Percentiles rank a stretch among this genome's conserved stretches.
Evolutionary conservation across 2,888 invertebrate genomes (phyloP).

Genomic region (Harpagoxenus sublaevis): DNA sequence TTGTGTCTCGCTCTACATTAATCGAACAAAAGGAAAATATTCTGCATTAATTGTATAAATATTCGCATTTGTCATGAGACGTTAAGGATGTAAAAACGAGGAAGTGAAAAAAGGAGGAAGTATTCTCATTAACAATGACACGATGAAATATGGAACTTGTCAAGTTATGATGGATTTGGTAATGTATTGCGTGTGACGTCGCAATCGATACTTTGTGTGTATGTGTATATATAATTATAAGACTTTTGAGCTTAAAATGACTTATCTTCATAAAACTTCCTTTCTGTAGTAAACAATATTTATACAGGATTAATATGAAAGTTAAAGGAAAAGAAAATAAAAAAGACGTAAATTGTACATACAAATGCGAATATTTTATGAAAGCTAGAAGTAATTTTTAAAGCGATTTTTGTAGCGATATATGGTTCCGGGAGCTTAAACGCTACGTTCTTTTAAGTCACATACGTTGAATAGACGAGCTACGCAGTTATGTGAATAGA

Average conservation of each 20-base stretch:
- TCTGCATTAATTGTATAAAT: neutral
- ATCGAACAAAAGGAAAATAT: slow-evolving; percentile 3
- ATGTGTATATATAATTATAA: neutral
- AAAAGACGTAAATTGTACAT: neutral
- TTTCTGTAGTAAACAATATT: neutral
- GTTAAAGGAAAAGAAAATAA: neutral
- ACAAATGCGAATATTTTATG: neutral
- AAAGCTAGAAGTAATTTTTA: neutral
- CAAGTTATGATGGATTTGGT: slow-evolving; percentile 35
- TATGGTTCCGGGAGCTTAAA: slow-evolving; percentile 5
- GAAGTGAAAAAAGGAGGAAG: neutral
- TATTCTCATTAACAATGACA: slow-evolving; percentile 34
- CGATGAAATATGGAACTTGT: slow-evolving; percentile 36
- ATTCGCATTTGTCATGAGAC: slow-evolving; percentile 19
- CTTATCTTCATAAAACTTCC: neutral
- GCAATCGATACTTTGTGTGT: neutral
- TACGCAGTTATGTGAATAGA: slow-evolving; percentile 27
- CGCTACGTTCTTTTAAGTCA: slow-evolving; percentile 7
- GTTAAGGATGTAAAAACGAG: neutral
- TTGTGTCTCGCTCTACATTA: neutral
- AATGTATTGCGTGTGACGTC: slow-evolving; percentile 20
- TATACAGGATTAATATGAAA: neutral
- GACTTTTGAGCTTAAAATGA: slow-evolving; percentile 4
- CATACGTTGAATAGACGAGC: slow-evolving; percentile 27
- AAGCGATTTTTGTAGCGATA: neutral